These are phyloP conservation scores for Pollenia griseotomentosa DNA, from an alignment of 2,888 invertebrate genomes.

Conservation along the genomic window DNA sequence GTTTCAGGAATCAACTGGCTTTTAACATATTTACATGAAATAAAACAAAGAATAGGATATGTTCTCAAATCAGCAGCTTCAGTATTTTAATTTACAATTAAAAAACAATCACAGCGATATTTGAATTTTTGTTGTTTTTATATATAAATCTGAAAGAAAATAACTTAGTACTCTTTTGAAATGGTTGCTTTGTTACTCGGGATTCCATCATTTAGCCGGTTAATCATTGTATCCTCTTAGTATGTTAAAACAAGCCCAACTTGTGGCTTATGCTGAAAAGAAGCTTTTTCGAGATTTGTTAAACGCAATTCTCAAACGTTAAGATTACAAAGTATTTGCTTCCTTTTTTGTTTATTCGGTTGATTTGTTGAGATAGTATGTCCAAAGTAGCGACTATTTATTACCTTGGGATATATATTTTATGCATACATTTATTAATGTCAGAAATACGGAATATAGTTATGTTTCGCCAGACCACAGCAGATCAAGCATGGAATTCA, in stretches of 20 bases:
- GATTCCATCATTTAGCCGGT: conserved; percentile 56
- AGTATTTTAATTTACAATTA: conserved; percentile 84
- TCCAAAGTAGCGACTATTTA: conserved; percentile 56
- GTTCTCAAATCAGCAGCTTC: conserved; percentile 84
- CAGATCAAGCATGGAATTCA: conserved; percentile 73
- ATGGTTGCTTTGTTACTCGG: conserved; percentile 66
- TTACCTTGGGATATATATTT: conserved; percentile 48
- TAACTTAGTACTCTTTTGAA: conserved; percentile 73
- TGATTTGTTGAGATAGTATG: conserved; percentile 72
- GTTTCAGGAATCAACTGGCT: conserved; percentile 27
- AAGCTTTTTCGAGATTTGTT: conserved; percentile 71
- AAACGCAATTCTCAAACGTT: conserved; percentile 75
- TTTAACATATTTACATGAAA: background rate
- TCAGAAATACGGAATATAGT: conserved; percentile 59
- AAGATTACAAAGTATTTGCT: conserved; percentile 43
- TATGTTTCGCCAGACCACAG: conserved; percentile 73
- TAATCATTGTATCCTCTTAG: conserved; percentile 39
- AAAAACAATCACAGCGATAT: conserved; percentile 84
- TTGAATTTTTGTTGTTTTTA: conserved; percentile 80
- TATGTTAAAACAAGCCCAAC: conserved; percentile 25
- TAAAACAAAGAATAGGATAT: conserved; percentile 71
- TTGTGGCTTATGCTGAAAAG: conserved; percentile 61
- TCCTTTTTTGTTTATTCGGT: conserved; percentile 71
- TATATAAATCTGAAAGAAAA: conserved; percentile 77
- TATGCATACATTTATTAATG: conserved; percentile 63